A percentile compares a stretch with the other conserved stretches of the same genome.
Evolutionary conservation across 2,888 invertebrate species (phyloP).

Genomic region (Thereva unica): DNA sequence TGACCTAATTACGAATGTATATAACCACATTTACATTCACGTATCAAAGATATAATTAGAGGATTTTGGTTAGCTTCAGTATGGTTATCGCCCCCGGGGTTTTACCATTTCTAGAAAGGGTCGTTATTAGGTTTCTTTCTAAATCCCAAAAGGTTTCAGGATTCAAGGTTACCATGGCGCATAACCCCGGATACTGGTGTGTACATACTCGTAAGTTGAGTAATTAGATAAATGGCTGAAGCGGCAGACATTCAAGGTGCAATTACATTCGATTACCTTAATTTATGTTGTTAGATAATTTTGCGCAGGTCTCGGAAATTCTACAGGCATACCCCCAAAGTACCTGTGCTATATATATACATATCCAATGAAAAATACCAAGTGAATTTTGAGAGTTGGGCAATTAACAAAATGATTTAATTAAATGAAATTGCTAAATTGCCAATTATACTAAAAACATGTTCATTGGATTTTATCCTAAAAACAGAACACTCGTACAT

Average conservation of each 20-base stretch:
- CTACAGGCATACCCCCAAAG: constrained; percentile 11
- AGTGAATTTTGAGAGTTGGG: too few species aligned
- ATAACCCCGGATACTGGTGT: background rate
- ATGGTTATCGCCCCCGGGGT: constrained; percentile 6
- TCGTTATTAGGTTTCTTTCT: constrained; percentile 19
- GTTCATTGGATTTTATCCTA: too few species aligned
- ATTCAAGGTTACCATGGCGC: too few species aligned
- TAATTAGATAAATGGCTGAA: constrained; percentile 24
- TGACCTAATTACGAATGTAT: constrained; percentile 34
- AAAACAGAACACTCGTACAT: too few species aligned
- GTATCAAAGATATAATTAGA: constrained; percentile 32
- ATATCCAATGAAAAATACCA: too few species aligned
- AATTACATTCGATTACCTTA: constrained; percentile 34
- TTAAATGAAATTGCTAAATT: too few species aligned
- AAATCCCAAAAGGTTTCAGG: too few species aligned
- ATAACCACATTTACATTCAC: constrained; percentile 30
- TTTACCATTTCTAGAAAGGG: constrained; percentile 18
- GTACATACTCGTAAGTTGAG: constrained; percentile 13
- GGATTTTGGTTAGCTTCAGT: constrained; percentile 25
- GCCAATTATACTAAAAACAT: too few species aligned
- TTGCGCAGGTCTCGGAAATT: background rate
- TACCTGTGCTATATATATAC: too few species aligned
- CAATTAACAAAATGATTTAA: too few species aligned
- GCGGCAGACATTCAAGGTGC: constrained; percentile 13
- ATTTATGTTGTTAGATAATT: constrained; percentile 22